Evolutionary conservation across 2,888 invertebrate species (phyloP).

Genomic region (Caradrina kadenii): DNA sequence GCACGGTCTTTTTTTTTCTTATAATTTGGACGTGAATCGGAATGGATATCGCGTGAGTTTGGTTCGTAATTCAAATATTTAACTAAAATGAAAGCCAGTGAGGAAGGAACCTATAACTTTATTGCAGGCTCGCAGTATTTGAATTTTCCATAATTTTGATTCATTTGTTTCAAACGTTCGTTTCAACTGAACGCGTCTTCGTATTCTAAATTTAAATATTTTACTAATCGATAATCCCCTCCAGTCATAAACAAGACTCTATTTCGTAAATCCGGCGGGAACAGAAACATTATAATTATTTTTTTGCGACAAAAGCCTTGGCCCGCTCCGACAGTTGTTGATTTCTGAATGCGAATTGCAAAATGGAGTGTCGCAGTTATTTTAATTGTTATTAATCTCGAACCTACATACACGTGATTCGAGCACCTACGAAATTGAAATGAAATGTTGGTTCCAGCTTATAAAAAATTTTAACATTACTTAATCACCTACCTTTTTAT

Average conservation of each 20-base stretch:
- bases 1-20: background rate
- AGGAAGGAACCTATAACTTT: background rate
- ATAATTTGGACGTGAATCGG: background rate
- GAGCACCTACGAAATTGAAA: background rate
- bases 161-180: background rate
- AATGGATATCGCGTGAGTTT: background rate
- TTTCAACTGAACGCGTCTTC: background rate
- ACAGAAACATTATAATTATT: conserved; percentile 36
- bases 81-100: background rate
- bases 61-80: background rate
- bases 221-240: background rate
- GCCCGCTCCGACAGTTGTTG: conserved; percentile 51
- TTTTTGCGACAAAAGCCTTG: conserved; percentile 60
- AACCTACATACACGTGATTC: conserved; percentile 2
- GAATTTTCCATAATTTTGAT: conserved; percentile 5
- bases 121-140: background rate
- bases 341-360: conserved; percentile 57
- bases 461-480: background rate
- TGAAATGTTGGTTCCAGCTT: background rate
- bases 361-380: conserved; percentile 42
- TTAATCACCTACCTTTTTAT: background rate
- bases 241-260: conserved; percentile 17
- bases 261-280: conserved; percentile 40
- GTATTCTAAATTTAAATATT: conserved; percentile 4
- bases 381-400: conserved; percentile 26